Conservation (phyloP, 2,888 invertebrate species). For the Yponomeuta plumbellus region DNA sequence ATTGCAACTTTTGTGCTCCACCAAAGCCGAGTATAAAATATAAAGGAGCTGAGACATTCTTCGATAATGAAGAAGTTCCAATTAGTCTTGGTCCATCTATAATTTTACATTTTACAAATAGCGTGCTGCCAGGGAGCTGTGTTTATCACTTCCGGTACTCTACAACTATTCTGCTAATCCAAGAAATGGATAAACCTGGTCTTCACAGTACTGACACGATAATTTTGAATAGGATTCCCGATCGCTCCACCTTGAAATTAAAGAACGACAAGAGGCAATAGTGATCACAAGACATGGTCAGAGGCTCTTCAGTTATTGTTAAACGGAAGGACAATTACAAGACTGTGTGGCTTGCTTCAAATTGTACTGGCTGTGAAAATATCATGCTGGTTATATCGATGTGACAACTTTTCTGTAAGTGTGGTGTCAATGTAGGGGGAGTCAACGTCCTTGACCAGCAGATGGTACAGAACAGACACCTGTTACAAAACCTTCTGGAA, state of each 20-base stretch:
- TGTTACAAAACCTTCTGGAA: slow-evolving; percentile 33
- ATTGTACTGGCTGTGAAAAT: slow-evolving; percentile 11
- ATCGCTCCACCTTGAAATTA: slow-evolving; percentile 22
- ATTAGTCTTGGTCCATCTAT: neutral
- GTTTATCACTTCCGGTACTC: slow-evolving; percentile 29
- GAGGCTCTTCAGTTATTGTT: slow-evolving; percentile 20
- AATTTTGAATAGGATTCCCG: slow-evolving; percentile 27
- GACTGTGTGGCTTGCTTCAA: slow-evolving; percentile 15
- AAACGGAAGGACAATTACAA: slow-evolving; percentile 27
- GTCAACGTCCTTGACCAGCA: slow-evolving; percentile 28
- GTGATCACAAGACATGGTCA: slow-evolving; percentile 23
- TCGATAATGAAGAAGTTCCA: neutral
- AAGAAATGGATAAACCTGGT: slow-evolving; percentile 24
- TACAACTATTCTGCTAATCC: slow-evolving; percentile 27
- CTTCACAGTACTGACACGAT: slow-evolving; percentile 27
- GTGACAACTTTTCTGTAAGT: neutral
- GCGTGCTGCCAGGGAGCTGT: slow-evolving; percentile 29
- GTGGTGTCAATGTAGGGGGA: slow-evolving; percentile 20
- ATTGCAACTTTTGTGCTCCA: too few species aligned
- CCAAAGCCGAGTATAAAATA: neutral
- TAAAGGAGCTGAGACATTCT: slow-evolving; percentile 4
- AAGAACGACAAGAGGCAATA: slow-evolving; percentile 23
- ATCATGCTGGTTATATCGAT: neutral
- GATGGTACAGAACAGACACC: too few species aligned
- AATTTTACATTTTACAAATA: slow-evolving; percentile 25